Conservation (phyloP, 2,797 vertebrate species). For the Arctocebus calabarensis region DNA sequence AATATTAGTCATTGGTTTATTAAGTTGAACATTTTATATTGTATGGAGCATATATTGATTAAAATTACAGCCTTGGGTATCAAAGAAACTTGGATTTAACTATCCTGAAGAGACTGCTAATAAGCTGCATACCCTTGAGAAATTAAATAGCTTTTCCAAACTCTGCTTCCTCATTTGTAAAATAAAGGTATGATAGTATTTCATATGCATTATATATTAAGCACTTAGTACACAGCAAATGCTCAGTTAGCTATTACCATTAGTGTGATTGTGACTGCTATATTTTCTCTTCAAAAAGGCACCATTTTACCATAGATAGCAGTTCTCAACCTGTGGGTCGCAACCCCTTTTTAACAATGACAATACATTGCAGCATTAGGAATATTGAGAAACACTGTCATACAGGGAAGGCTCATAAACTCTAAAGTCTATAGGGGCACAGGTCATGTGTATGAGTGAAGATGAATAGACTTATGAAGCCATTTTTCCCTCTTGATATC, state of each 20-base stretch:
- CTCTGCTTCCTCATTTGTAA: background rate
- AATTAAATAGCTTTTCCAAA: conserved; percentile 27
- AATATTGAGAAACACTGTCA: too few relatives aligned
- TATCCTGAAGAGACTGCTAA: background rate
- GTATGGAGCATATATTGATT: background rate
- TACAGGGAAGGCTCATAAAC: background rate
- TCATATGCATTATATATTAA: background rate
- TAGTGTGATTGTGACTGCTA: background rate
- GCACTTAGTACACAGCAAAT: background rate
- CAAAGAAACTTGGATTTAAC: conserved; percentile 1
- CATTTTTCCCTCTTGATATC: background rate
- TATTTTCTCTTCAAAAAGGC: background rate
- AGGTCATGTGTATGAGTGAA: background rate
- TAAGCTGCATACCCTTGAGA: background rate
- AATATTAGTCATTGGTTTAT: background rate
- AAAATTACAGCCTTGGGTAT: background rate
- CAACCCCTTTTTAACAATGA: too few relatives aligned
- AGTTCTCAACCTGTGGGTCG: too few relatives aligned
- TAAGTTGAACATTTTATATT: conserved; percentile 1
- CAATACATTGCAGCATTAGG: too few relatives aligned
- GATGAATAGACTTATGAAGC: background rate
- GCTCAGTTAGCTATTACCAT: background rate
- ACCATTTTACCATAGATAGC: background rate
- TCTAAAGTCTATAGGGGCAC: background rate
- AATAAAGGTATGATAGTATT: background rate